These are phyloP conservation scores for Trichomalopsis sarcophagae DNA, from an alignment of 1,140 invertebrate species.

Conservation along the genomic window DNA sequence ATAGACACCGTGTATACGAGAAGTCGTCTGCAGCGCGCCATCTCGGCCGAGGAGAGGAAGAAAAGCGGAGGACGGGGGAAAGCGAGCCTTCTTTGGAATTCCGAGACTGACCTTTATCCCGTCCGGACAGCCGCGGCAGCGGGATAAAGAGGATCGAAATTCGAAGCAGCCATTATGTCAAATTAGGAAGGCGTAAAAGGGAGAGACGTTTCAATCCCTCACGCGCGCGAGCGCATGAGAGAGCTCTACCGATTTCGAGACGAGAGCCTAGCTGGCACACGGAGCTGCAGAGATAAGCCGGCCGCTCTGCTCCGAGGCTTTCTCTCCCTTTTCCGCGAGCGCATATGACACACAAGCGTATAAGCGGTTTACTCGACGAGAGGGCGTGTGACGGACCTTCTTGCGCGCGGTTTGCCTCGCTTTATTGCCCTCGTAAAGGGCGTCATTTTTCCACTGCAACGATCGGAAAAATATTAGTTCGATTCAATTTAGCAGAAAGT, in stretches of 20 bases:
- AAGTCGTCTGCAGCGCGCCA: neutral
- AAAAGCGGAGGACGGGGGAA: slow-evolving; percentile 29
- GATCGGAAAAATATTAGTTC: slow-evolving; percentile 35
- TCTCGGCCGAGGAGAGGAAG: slow-evolving; percentile 34
- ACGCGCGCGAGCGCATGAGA: neutral
- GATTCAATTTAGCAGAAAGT: slow-evolving; percentile 34
- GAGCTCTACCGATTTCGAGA: slow-evolving; percentile 26
- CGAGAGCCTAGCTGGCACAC: slow-evolving; percentile 1
- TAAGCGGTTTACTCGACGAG: slow-evolving; percentile 28
- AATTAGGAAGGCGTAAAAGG: slow-evolving; percentile 61
- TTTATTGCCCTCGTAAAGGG: neutral
- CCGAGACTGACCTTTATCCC: neutral
- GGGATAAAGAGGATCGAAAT: slow-evolving; percentile 44
- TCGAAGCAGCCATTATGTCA: slow-evolving; percentile 62
- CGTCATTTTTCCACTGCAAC: no score
- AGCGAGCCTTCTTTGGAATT: slow-evolving; percentile 43
- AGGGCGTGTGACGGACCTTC: neutral
- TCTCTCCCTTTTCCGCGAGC: neutral
- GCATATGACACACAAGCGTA: neutral
- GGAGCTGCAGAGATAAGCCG: slow-evolving; percentile 18
- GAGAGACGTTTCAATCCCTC: slow-evolving; percentile 46
- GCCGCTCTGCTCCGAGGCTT: neutral
- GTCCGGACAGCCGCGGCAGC: neutral
- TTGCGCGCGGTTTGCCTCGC: neutral
- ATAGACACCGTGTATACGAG: slow-evolving; percentile 10